Percentiles rank a stretch among this genome's conserved stretches.
Conservation (phyloP, 2,797 vertebrate genomes). For the Myripristis murdjan region DNA sequence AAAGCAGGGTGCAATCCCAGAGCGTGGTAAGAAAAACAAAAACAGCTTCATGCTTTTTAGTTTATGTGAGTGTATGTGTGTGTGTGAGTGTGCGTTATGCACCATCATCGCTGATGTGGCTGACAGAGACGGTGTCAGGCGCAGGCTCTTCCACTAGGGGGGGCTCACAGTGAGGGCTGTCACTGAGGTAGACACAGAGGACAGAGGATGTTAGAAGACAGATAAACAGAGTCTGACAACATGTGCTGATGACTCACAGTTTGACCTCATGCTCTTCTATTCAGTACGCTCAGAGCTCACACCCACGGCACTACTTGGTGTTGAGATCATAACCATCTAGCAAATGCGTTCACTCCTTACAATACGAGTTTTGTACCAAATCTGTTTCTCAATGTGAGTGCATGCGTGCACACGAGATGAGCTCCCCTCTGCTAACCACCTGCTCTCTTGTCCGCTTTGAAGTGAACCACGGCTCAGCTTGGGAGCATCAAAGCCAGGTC, state of each 20-base stretch:
- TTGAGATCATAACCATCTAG: neutral
- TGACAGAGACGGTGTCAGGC: conserved; percentile 89
- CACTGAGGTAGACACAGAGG: conserved; percentile 80
- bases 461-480: conserved; percentile 38
- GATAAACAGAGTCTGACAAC: neutral
- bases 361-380: neutral
- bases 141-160: conserved; percentile 91
- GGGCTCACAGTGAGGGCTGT: conserved; percentile 94
- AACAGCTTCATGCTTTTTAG: neutral
- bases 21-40: conserved; percentile 18
- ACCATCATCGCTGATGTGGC: conserved; percentile 96
- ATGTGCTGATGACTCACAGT: conserved; percentile 33
- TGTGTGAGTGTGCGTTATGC: conserved; percentile 13
- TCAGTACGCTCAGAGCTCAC: neutral
- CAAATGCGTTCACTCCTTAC: conserved; percentile 1
- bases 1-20: conserved; percentile 39
- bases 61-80: conserved; percentile 12
- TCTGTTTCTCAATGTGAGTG: conserved; percentile 10
- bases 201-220: conserved; percentile 31
- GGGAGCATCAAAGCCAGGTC: conserved; percentile 38
- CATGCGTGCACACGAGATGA: neutral
- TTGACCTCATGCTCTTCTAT: conserved; percentile 36
- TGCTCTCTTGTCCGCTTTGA: conserved; percentile 50
- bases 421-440: no score
- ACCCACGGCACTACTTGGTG: neutral